Evolutionary conservation across 2,797 vertebrate genomes (phyloP).

Genomic region (Poecile montanus): DNA sequence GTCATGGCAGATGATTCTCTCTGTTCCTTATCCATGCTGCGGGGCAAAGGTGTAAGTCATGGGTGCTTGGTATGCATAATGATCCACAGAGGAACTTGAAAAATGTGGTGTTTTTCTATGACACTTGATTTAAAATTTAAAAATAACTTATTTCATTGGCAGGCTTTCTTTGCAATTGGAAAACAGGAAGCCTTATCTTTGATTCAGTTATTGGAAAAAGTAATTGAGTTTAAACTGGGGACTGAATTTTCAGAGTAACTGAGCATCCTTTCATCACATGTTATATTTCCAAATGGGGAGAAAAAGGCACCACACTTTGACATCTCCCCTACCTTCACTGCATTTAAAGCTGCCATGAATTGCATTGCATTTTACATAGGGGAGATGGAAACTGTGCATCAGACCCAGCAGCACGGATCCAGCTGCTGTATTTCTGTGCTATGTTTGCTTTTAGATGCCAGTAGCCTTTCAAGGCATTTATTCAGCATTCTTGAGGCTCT

Average conservation of each 20-base stretch:
- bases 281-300: neutral
- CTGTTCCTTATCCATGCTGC: neutral
- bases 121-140: neutral
- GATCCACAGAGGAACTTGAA: neutral
- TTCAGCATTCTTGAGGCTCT: neutral
- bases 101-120: neutral
- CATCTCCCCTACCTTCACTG: neutral
- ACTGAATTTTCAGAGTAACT: neutral
- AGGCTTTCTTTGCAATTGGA: neutral
- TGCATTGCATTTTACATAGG: neutral
- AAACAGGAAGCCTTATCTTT: neutral
- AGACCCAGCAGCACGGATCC: neutral
- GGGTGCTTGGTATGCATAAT: neutral
- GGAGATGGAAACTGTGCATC: neutral
- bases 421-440: neutral
- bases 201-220: neutral
- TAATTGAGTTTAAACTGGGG: neutral
- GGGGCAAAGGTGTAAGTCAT: neutral
- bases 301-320: neutral
- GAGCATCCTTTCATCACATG: neutral
- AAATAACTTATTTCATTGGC: neutral
- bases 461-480: neutral
- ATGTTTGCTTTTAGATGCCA: neutral
- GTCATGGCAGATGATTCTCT: neutral
- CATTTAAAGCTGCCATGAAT: neutral